These are phyloP conservation scores for Silurus meridionalis DNA, from an alignment of 2,113 vertebrate genomes.

Conservation along the genomic window DNA sequence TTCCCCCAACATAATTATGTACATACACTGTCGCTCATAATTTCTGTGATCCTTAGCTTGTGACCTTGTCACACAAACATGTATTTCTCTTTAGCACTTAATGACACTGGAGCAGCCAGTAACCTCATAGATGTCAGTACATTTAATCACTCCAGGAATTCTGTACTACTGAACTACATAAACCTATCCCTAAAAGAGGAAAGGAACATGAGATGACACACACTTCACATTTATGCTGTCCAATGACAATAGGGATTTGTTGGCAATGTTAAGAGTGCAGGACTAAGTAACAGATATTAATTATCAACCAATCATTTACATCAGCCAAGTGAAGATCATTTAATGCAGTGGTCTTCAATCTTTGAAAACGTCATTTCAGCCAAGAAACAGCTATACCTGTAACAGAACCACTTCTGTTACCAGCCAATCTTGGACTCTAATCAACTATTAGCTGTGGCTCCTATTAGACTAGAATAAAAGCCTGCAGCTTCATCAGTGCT, in stretches of 20 bases:
- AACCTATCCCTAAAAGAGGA: not conserved
- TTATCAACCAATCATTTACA: not conserved
- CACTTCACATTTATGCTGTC: not conserved
- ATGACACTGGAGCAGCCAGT: not conserved
- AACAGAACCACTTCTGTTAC: not conserved
- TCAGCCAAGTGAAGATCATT: not conserved
- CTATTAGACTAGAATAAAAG: not conserved
- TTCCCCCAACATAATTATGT: not conserved
- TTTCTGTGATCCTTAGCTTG: not conserved
- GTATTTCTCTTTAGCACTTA: not conserved
- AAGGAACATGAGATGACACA: not conserved
- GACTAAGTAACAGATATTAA: not conserved
- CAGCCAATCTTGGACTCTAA: not conserved
- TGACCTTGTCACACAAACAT: not conserved
- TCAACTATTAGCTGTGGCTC: not conserved
- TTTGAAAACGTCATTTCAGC: not conserved
- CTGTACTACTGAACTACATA: not conserved
- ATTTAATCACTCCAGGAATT: not conserved
- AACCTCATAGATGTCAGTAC: slow-evolving; percentile 13
- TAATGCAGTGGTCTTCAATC: not conserved
- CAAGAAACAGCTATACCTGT: not conserved
- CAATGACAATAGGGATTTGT: not conserved
- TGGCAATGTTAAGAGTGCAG: not conserved
- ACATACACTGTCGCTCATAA: not conserved
- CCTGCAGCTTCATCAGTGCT: not conserved